These are phyloP conservation scores for Microctonus brassicae DNA, from an alignment of 2,888 invertebrate species.

Conservation along the genomic window DNA sequence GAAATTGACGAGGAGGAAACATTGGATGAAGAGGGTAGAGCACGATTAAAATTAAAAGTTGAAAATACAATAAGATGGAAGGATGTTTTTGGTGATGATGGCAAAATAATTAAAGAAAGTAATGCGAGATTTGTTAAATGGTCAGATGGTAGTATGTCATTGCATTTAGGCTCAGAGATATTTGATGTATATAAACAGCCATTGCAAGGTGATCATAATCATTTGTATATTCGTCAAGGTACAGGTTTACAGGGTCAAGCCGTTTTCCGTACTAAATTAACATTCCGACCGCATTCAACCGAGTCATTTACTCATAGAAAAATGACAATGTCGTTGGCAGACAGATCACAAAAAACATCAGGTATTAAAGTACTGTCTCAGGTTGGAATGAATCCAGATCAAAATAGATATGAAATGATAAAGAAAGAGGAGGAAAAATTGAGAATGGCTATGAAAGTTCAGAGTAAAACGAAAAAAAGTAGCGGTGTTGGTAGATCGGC, in stretches of 20 bases:
- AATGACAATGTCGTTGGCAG: constrained; percentile 98
- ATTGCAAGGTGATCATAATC: constrained; percentile 95
- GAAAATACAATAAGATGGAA: constrained; percentile 98
- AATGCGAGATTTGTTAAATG: constrained; percentile 96
- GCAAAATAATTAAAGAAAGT: constrained; percentile 87
- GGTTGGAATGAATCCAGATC: constrained; percentile 94
- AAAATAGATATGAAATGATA: constrained; percentile 89
- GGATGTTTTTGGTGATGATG: constrained; percentile 83
- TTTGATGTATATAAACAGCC: constrained; percentile 98
- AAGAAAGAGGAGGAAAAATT: constrained; percentile 99
- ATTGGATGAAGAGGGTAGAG: constrained; percentile 96
- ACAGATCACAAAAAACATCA: constrained; percentile 91
- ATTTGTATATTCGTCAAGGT: constrained; percentile 97
- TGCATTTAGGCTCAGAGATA: constrained; percentile 96
- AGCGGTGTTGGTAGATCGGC: constrained; percentile 68
- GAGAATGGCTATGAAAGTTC: constrained; percentile 86
- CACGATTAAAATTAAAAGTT: constrained; percentile 91
- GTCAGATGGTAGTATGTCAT: constrained; percentile 98
- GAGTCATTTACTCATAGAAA: constrained; percentile 99
- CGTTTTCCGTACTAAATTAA: constrained; percentile 95
- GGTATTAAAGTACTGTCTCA: constrained; percentile 97
- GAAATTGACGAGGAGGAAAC: constrained; percentile 99
- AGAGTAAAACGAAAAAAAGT: constrained; percentile 74
- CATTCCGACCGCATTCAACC: constrained; percentile 98
- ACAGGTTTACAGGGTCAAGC: constrained; percentile 98